phyloP scores from a whole-genome alignment of 2,888 invertebrate species.

The Laothoe populi region DNA sequence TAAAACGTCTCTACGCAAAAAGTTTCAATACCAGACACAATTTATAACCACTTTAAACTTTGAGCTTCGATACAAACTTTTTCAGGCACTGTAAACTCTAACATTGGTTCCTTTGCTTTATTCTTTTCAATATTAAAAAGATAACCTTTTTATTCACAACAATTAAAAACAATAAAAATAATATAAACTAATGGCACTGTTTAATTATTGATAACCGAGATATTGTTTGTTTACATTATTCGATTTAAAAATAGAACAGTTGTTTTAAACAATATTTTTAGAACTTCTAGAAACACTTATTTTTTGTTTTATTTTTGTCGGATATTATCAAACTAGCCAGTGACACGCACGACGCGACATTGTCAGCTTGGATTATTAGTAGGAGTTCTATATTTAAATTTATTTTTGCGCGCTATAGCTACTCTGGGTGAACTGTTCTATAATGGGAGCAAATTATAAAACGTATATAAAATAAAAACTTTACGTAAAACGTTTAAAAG shows the following conservation, averaged over 20 bases:
- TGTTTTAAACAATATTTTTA: background rate
- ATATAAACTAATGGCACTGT: background rate
- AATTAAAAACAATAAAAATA: background rate
- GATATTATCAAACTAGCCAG: conserved; percentile 52
- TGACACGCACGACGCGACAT: conserved; percentile 71
- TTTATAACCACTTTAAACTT: conserved; percentile 36
- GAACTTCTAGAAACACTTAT: background rate
- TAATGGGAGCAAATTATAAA: conserved; percentile 42
- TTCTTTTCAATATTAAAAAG: background rate
- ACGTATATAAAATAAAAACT: background rate
- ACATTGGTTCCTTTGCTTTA: conserved; percentile 31
- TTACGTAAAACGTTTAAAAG: background rate
- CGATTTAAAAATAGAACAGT: conserved; percentile 10
- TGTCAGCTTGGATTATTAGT: conserved; percentile 73
- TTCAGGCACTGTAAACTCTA: conserved; percentile 36
- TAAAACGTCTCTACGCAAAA: conserved; percentile 28
- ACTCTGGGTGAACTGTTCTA: conserved; percentile 50
- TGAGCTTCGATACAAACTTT: conserved; percentile 40
- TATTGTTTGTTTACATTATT: background rate
- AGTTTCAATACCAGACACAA: conserved; percentile 28
- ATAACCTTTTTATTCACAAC: background rate
- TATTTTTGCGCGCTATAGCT: conserved; percentile 49
- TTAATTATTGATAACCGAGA: background rate
- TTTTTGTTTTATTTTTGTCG: conserved; percentile 44
- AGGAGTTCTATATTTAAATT: conserved; percentile 58